Percentiles rank a stretch among this genome's conserved stretches.
phyloP scores from a whole-genome alignment of 2,113 vertebrate species.

The Thymallus thymallus region DNA sequence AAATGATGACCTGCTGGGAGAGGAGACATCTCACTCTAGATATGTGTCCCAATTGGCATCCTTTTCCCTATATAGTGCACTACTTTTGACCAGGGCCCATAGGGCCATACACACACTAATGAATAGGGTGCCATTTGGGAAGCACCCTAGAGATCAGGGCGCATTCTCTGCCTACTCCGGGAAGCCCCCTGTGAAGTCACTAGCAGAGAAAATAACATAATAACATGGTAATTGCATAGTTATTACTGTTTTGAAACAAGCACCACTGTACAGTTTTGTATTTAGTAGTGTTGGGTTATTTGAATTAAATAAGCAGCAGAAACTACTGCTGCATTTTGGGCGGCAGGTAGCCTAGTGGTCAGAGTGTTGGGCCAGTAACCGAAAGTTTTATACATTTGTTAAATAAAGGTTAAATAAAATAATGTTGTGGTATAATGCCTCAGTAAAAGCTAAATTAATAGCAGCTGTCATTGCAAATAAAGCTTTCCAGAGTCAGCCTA shows the following conservation, averaged over 20 bases:
- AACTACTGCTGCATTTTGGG: neutral
- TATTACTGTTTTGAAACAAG: neutral
- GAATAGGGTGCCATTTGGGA: too few species aligned
- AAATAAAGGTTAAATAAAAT: too few species aligned
- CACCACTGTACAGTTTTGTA: neutral
- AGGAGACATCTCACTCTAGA: too few species aligned
- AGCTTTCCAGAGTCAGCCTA: conserved; percentile 18
- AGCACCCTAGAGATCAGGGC: too few species aligned
- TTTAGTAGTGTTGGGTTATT: neutral
- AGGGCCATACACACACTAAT: too few species aligned
- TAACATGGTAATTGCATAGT: too few species aligned
- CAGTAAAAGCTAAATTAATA: conserved; percentile 4
- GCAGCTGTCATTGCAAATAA: conserved; percentile 16
- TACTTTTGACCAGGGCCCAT: too few species aligned
- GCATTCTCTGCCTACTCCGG: neutral
- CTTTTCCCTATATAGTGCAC: neutral
- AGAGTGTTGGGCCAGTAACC: too few species aligned
- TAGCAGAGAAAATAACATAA: neutral
- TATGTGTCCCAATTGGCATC: neutral
- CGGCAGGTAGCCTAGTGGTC: too few species aligned
- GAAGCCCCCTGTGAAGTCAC: neutral
- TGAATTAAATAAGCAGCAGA: neutral
- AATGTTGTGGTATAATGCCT: neutral
- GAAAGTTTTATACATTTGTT: too few species aligned
- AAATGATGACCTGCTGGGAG: neutral